Base-by-base conservation (phyloP, 2,113 vertebrate genomes). In the Corythornis cristatus region DNA sequence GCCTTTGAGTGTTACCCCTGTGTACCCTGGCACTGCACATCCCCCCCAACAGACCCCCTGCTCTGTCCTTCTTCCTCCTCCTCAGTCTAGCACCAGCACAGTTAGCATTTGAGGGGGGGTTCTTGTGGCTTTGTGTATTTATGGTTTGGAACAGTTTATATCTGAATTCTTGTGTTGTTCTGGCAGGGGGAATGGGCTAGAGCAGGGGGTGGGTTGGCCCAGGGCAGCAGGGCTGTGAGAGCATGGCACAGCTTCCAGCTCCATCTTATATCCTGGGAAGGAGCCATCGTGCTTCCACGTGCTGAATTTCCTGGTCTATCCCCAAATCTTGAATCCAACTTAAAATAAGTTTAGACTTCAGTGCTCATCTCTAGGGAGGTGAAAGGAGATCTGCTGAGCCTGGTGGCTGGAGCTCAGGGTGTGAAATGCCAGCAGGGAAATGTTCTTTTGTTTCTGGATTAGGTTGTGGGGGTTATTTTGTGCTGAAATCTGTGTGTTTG, bases 1-100 rank as follows among this genome's bases (percentile, higher is more conserved):
- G 1, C 35, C 28, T 15, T 22, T 4, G 6, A 18, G 23, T 0
- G 0, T 53, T 37, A 7, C 18, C 51, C 50, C 61, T 58, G 1
- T 3, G 18, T 5, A 4, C 21, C 21, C 57, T 21, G 70, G 71
- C 50, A 11, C 45, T 3, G 6, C 3, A 7, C 62, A 11, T 33
- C 56, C 62, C 53, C 21, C 2, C 23, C 3, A 9, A 26, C 50
- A 7, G 13, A 29, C 7, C 14, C 54, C 3, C 54, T 31, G 45
- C 65, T 65, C 54, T 0, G 2, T 5, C 33, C 6, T 33, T 19
- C 70, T 50, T 28, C 42, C 62, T 35, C 14, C 16, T 14, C n/a
- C 22, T 51, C 21, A 0, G 33, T 2, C 48, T 40, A 15, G 77
- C 67, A 29, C 17, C 60, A 54, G 78, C 83, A 1, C 31, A 0